phyloP scores from a whole-genome alignment of 2,113 vertebrate genomes.

The Gavialis gangeticus region DNA sequence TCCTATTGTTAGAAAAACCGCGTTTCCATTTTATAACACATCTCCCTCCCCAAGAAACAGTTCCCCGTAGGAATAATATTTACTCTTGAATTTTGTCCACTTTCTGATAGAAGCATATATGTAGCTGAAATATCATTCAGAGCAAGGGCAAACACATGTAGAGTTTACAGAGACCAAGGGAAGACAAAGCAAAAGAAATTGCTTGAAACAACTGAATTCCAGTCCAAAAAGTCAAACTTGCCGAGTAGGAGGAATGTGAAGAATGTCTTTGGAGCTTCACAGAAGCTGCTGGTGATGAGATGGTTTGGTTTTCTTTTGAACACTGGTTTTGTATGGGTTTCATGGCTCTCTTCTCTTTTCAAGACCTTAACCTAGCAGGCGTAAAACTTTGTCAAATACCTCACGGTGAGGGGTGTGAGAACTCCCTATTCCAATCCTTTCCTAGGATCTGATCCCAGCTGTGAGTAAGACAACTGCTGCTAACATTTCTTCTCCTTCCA shows the following conservation, averaged over 20 bases:
- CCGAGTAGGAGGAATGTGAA: accelerated
- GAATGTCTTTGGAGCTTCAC: accelerated
- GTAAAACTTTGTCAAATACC: slow-evolving; percentile 8
- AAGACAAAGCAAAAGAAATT: accelerated
- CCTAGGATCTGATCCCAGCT: slow-evolving; percentile 57
- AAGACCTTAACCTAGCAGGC: not conserved
- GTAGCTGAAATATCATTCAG: slow-evolving; percentile 13
- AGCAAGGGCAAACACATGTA: not conserved
- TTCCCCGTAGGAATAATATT: not conserved
- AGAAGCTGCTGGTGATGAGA: accelerated
- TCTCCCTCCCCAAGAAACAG: not conserved
- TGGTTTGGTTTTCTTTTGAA: not conserved
- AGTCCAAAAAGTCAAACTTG: accelerated
- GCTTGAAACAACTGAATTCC: accelerated
- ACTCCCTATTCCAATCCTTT: slow-evolving; percentile 11
- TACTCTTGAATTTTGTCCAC: slow-evolving; percentile 4
- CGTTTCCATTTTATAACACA: not conserved
- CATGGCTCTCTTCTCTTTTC: accelerated
- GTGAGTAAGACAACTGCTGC: slow-evolving; percentile 80
- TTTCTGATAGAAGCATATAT: slow-evolving; percentile 46
- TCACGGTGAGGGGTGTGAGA: not conserved
- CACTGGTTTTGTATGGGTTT: accelerated
- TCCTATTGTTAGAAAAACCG: slow-evolving; percentile 20
- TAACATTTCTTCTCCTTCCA: slow-evolving; percentile 70
- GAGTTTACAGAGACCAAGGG: not conserved